Conservation (phyloP, 2,888 invertebrate genomes). For the Hyles lineata region DNA sequence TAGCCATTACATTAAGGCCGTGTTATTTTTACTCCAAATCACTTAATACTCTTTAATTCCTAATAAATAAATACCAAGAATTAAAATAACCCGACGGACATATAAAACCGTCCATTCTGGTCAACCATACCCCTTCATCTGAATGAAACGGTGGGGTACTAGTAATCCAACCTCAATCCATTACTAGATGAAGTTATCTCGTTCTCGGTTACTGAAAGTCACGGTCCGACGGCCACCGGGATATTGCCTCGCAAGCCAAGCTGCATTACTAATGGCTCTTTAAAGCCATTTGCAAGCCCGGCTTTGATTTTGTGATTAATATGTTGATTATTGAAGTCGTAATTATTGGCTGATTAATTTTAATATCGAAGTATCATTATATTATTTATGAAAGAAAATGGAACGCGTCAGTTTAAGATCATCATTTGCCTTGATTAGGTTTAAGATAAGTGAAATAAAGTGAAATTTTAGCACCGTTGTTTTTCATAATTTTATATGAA, state of each 20-base stretch:
- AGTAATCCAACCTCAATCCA: constrained; percentile 26
- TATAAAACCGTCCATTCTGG: neutral
- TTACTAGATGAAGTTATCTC: constrained; percentile 22
- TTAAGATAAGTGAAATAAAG: too few relatives aligned
- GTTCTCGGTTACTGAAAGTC: constrained; percentile 13
- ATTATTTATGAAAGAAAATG: too few relatives aligned
- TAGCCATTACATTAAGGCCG: too few relatives aligned
- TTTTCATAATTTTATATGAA: too few relatives aligned
- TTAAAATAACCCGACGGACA: neutral
- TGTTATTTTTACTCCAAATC: too few relatives aligned
- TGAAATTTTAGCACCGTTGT: too few relatives aligned
- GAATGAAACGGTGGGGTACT: neutral
- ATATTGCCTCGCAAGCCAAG: constrained; percentile 4
- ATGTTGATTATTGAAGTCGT: neutral
- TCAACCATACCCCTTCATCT: neutral
- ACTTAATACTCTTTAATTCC: too few relatives aligned
- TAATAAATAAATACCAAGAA: too few relatives aligned
- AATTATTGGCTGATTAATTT: too few relatives aligned
- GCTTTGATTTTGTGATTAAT: neutral
- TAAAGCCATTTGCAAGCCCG: neutral
- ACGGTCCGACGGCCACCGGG: constrained; percentile 6
- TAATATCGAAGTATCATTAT: too few relatives aligned
- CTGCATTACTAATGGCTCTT: neutral
- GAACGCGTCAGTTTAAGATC: too few relatives aligned
- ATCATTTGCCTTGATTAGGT: too few relatives aligned